phyloP scores from a whole-genome alignment of 2,888 invertebrate species.

The Stenchaetothrips biformis region DNA sequence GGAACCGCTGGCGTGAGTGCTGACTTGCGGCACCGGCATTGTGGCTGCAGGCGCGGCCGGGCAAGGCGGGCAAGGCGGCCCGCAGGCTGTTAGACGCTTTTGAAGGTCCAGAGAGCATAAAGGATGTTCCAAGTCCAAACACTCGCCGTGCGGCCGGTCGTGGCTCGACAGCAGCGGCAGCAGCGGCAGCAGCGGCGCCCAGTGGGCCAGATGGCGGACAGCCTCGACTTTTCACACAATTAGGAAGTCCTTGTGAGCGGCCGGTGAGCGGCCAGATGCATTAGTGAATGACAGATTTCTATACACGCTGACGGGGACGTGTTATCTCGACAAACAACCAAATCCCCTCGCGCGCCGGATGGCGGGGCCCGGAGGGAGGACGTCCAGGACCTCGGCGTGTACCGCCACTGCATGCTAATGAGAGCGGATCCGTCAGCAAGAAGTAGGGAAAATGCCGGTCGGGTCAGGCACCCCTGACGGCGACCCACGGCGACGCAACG shows the following conservation, averaged over 20 bases:
- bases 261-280: conserved; percentile 19
- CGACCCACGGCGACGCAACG: neutral
- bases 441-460: neutral
- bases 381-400: neutral
- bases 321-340: conserved; percentile 11
- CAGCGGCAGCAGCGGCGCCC: neutral
- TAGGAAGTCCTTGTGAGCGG: conserved; percentile 13
- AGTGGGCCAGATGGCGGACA: neutral
- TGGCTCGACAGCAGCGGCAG: neutral
- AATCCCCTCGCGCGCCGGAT: neutral
- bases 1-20: no score
- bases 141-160: neutral
- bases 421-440: neutral
- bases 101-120: neutral
- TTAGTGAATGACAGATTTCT: conserved; percentile 21
- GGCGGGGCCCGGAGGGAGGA: neutral
- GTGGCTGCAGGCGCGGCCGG: no score
- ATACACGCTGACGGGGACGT: conserved; percentile 2
- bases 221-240: conserved; percentile 15
- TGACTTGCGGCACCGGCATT: no score
- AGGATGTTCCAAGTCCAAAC: neutral
- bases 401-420: neutral
- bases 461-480: neutral
- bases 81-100: neutral
- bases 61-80: neutral